Conservation (phyloP, 2,888 invertebrate genomes). For the Drosophila suboccidentalis region DNA sequence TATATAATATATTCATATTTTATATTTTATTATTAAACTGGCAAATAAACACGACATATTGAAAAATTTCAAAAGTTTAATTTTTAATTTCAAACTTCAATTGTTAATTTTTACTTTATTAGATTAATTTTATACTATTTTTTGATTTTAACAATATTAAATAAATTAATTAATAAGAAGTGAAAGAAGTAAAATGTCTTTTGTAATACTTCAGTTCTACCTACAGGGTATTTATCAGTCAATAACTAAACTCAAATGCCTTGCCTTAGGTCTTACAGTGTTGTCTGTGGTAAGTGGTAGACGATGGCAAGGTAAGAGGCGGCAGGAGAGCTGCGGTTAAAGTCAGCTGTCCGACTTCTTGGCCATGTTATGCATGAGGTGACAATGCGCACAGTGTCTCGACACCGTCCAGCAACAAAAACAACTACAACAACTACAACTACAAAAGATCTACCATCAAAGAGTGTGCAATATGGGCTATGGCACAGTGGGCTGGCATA, state of each 20-base stretch:
- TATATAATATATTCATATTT: not conserved
- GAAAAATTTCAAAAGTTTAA: too few relatives aligned
- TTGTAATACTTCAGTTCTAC: too few relatives aligned
- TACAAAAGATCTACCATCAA: not conserved
- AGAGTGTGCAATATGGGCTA: slow-evolving; percentile 44
- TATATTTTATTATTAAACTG: too few relatives aligned
- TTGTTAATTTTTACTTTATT: too few relatives aligned
- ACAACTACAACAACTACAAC: slow-evolving; percentile 6
- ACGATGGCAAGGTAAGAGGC: not conserved
- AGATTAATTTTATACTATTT: too few relatives aligned
- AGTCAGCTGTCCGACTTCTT: slow-evolving; percentile 51
- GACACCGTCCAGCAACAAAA: slow-evolving; percentile 29
- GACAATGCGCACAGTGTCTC: slow-evolving; percentile 65
- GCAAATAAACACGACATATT: too few relatives aligned
- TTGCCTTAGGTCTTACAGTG: not conserved
- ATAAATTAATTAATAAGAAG: not conserved
- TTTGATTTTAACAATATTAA: too few relatives aligned
- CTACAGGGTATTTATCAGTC: not conserved
- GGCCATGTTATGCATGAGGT: slow-evolving; percentile 71
- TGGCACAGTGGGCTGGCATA: slow-evolving; percentile 12
- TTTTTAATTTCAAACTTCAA: too few relatives aligned
- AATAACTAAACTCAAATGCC: not conserved
- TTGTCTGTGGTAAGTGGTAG: slow-evolving; percentile 1
- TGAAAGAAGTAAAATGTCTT: too few relatives aligned
- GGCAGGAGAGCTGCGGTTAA: not conserved